A percentile compares a stretch with the other conserved stretches of the same genome.
phyloP scores from a whole-genome alignment of 1,140 invertebrate species.

The Venustaconcha ellipsiformis region DNA sequence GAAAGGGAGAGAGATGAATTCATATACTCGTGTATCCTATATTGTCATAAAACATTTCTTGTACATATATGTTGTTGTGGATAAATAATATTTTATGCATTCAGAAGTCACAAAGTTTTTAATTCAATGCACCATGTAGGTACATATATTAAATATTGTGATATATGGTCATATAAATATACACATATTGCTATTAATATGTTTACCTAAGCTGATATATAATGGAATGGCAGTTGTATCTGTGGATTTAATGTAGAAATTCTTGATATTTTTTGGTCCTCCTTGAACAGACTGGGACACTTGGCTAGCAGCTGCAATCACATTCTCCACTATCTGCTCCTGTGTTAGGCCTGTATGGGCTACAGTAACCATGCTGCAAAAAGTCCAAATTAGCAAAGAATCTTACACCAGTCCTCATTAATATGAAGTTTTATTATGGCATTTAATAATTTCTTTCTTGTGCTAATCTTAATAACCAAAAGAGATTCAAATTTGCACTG shows the following conservation, averaged over 20 bases:
- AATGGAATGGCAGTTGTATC: conserved; percentile 16
- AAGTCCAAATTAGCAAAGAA: neutral
- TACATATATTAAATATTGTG: neutral
- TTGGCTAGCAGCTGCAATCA: conserved; percentile 4
- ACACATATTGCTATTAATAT: neutral
- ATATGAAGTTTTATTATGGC: too few species aligned
- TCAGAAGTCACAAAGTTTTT: too few species aligned
- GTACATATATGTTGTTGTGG: too few species aligned
- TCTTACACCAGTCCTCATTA: neutral
- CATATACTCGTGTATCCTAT: too few species aligned
- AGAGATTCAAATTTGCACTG: too few species aligned
- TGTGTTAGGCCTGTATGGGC: conserved; percentile 5
- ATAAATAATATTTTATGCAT: too few species aligned
- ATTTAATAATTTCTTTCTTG: too few species aligned
- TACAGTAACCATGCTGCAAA: conserved; percentile 2
- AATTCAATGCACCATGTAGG: too few species aligned
- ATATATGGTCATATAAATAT: neutral
- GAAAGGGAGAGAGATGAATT: too few species aligned
- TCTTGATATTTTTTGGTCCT: conserved; percentile 11
- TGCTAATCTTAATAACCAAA: too few species aligned
- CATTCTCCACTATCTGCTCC: conserved; percentile 14
- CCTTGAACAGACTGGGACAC: conserved; percentile 14
- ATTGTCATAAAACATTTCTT: too few species aligned
- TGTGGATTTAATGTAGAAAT: conserved; percentile 21
- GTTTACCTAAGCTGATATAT: conserved; percentile 18